These are phyloP conservation scores for Synodontis membranacea DNA, from an alignment of 2,113 vertebrate genomes.

Conservation along the genomic window DNA sequence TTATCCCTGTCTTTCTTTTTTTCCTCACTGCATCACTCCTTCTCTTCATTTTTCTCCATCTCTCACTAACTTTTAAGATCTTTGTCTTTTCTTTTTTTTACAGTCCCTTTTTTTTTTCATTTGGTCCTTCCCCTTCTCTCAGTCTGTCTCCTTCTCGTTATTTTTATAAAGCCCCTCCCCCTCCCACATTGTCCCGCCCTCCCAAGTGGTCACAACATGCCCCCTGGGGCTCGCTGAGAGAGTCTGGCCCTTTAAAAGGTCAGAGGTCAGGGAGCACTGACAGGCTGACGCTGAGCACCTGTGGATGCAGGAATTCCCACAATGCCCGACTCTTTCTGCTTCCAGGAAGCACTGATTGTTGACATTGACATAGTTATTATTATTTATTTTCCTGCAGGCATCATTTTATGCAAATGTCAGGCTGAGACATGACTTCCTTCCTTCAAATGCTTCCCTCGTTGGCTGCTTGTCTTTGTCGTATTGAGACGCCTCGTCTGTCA, in stretches of 20 bases:
- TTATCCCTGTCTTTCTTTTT: background rate
- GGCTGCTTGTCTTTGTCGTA: background rate
- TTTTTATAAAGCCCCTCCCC: background rate
- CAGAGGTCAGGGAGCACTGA: constrained; percentile 17
- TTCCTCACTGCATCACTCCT: background rate
- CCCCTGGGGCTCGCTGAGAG: constrained; percentile 4
- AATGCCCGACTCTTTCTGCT: background rate
- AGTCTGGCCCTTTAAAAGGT: background rate
- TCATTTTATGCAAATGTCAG: background rate
- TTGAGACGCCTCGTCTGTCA: background rate
- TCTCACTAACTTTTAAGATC: background rate
- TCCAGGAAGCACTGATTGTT: constrained; percentile 1
- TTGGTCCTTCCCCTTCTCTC: background rate
- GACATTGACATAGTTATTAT: background rate
- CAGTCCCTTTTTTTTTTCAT: background rate
- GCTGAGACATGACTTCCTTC: background rate
- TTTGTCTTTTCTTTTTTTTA: background rate
- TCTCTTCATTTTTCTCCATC: background rate
- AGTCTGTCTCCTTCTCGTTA: background rate
- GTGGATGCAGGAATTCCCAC: constrained; percentile 29
- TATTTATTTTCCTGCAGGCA: background rate
- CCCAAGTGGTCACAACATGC: constrained; percentile 1
- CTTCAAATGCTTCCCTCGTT: background rate
- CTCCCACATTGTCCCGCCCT: background rate
- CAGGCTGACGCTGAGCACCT: constrained; percentile 30